phyloP scores from a whole-genome alignment of 2,113 vertebrate genomes.

The Illadopsis cleaveri region DNA sequence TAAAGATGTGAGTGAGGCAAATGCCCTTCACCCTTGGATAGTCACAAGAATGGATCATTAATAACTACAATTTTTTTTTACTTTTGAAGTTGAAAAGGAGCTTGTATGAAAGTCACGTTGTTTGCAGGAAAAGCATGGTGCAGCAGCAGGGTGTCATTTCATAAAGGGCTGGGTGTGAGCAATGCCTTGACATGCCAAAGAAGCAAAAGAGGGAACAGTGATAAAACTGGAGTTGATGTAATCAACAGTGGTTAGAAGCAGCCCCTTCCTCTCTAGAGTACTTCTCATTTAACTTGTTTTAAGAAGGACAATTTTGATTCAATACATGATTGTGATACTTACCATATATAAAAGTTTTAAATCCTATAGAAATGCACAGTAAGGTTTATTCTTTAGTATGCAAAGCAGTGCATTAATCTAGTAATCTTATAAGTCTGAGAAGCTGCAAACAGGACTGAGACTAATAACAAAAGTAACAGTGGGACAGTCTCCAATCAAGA shows the following conservation, averaged over 20 bases:
- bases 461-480: background rate
- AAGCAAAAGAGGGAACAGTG: background rate
- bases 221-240: background rate
- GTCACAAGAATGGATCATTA: slow-evolving; percentile 63
- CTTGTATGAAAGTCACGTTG: background rate
- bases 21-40: slow-evolving; percentile 71
- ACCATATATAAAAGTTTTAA: background rate
- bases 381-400: background rate
- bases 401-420: background rate
- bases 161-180: background rate
- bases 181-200: background rate
- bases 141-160: background rate
- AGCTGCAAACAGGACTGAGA: background rate
- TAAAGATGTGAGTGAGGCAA: slow-evolving; percentile 68
- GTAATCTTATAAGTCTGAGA: background rate
- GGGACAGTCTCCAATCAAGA: background rate
- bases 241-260: background rate
- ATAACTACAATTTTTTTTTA: slow-evolving; percentile 62
- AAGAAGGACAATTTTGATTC: background rate
- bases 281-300: background rate
- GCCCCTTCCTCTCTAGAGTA: background rate
- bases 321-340: too few relatives aligned
- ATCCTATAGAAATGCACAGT: background rate
- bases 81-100: slow-evolving; percentile 50
- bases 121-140: slow-evolving; percentile 13